These are phyloP conservation scores for Strigamia transsilvanica DNA, from an alignment of 2,888 invertebrate species.

Conservation along the genomic window DNA sequence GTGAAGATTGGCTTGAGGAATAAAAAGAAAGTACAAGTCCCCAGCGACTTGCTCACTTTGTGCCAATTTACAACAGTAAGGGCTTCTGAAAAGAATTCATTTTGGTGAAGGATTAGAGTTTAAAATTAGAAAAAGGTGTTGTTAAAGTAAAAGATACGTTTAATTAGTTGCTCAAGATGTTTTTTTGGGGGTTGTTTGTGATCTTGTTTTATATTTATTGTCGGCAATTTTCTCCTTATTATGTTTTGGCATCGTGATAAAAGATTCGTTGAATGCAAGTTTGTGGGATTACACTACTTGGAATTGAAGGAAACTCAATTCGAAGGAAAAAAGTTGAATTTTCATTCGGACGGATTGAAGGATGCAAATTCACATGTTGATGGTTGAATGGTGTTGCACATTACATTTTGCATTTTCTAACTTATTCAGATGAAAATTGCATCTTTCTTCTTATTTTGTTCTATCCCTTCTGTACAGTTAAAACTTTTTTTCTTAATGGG, in stretches of 20 bases:
- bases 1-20: not conserved
- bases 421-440: not conserved
- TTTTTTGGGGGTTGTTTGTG: not conserved
- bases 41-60: not conserved
- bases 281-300: not conserved
- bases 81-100: not conserved
- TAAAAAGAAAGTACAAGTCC: not conserved
- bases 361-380: not conserved
- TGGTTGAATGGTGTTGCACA: not conserved
- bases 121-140: constrained; percentile 10
- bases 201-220: not conserved
- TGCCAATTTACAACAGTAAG: not conserved
- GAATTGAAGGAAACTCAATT: not conserved
- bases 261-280: not conserved
- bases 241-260: not conserved
- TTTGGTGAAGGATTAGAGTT: constrained; percentile 10
- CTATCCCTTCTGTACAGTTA: not conserved
- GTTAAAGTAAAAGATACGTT: not conserved
- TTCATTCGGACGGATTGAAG: not conserved
- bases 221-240: not conserved
- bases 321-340: not conserved
- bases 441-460: not conserved
- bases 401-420: not conserved
- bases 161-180: constrained; percentile 2
- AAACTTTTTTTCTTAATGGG: constrained; percentile 6